Conservation (phyloP, 2,113 vertebrate species). For the Euleptes europaea region DNA sequence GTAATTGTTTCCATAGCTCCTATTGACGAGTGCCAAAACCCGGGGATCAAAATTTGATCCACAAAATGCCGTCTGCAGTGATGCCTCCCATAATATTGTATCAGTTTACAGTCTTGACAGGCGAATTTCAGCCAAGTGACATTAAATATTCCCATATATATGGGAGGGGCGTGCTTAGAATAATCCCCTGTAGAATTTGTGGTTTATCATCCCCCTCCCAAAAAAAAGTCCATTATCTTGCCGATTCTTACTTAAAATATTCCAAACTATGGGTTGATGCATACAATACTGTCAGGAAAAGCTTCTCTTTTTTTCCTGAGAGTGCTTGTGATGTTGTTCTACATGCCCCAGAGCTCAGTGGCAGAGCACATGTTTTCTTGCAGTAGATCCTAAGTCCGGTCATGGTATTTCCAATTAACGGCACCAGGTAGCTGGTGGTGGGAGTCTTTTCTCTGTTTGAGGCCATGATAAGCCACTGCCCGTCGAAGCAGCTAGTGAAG, state of each 20-base stretch:
- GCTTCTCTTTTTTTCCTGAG: background rate
- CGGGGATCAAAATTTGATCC: constrained; percentile 54
- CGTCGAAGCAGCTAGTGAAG: too few species aligned
- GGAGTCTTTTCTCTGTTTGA: too few species aligned
- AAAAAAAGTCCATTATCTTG: background rate
- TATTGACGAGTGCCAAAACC: constrained; percentile 33
- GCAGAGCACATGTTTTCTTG: too few species aligned
- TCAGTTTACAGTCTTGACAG: constrained; percentile 45
- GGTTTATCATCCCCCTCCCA: constrained; percentile 50
- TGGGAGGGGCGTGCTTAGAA: constrained; percentile 54
- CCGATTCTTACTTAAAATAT: constrained; percentile 26
- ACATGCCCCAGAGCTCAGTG: too few species aligned
- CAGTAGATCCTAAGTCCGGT: too few species aligned
- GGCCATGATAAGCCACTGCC: too few species aligned
- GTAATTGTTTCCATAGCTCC: constrained; percentile 50
- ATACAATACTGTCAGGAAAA: background rate
- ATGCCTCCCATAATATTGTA: constrained; percentile 51
- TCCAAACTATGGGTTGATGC: background rate
- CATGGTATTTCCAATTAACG: too few species aligned
- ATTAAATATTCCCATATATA: constrained; percentile 54
- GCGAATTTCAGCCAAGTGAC: constrained; percentile 59
- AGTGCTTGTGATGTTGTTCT: too few species aligned
- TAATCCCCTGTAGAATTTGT: constrained; percentile 13
- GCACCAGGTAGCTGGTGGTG: too few species aligned
- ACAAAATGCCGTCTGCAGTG: constrained; percentile 54